phyloP scores from a whole-genome alignment of 2,113 vertebrate species.

The Oplegnathus fasciatus region DNA sequence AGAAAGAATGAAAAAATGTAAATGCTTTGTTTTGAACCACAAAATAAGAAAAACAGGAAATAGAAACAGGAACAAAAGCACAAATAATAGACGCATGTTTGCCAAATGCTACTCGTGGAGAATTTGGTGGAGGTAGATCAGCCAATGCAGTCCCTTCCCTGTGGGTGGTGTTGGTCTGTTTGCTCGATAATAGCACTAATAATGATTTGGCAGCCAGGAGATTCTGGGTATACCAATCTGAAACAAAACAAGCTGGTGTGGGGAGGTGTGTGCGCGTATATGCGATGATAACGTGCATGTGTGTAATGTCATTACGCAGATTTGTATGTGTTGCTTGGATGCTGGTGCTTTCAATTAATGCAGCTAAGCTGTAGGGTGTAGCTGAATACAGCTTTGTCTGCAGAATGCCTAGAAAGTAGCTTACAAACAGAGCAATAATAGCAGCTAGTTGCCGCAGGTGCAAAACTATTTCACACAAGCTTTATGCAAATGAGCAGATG shows the following conservation, averaged over 20 bases:
- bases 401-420: conserved; percentile 68
- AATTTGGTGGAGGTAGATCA: conserved; percentile 31
- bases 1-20: not conserved
- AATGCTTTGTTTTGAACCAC: conserved; percentile 3
- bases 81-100: not conserved
- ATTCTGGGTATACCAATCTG: conserved; percentile 21
- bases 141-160: conserved; percentile 19
- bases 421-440: conserved; percentile 51
- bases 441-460: conserved; percentile 69
- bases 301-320: conserved; percentile 63
- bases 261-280: conserved; percentile 8
- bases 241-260: conserved; percentile 36
- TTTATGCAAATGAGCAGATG: conserved; percentile 79
- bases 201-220: conserved; percentile 57
- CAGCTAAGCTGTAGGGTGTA: conserved; percentile 51
- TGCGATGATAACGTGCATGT: conserved; percentile 19
- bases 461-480: conserved; percentile 52
- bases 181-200: conserved; percentile 58
- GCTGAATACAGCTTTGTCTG: conserved; percentile 72
- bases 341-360: conserved; percentile 61
- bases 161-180: conserved; percentile 59
- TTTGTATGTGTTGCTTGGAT: conserved; percentile 60
- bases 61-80: conserved; percentile 22
- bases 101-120: conserved; percentile 21
- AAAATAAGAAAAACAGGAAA: conserved; percentile 1